Percentiles rank a stretch among this genome's conserved stretches.
phyloP scores from a whole-genome alignment of 2,888 invertebrate genomes.

The Hololepta plana region DNA sequence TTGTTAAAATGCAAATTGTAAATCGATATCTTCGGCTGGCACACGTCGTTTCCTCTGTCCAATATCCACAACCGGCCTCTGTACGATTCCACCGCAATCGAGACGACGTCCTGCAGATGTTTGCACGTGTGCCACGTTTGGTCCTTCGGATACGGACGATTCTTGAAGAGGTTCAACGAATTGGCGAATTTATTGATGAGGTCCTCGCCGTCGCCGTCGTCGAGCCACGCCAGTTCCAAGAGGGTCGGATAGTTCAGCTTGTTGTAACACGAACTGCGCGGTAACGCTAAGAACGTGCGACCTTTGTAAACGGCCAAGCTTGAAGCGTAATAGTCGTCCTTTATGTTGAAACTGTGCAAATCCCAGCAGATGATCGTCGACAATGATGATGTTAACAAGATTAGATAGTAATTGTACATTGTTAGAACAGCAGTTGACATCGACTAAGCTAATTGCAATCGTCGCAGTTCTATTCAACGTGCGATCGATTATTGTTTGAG shows the following conservation, averaged over 20 bases:
- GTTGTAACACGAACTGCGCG: slow-evolving; percentile 19
- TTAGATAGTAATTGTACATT: too few species aligned
- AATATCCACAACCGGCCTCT: slow-evolving; percentile 28
- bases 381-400: too few species aligned
- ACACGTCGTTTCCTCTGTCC: slow-evolving; percentile 23
- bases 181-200: too few species aligned
- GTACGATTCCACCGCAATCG: slow-evolving; percentile 22
- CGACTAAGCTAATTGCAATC: too few species aligned
- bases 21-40: slow-evolving; percentile 25
- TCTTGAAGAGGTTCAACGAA: slow-evolving; percentile 7
- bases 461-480: too few species aligned
- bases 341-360: slow-evolving; percentile 14
- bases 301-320: slow-evolving; percentile 25
- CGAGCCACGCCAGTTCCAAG: slow-evolving; percentile 25
- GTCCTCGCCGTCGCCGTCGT: slow-evolving; percentile 8
- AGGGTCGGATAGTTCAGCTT: slow-evolving; percentile 19
- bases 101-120: slow-evolving; percentile 23
- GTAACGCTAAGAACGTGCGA: slow-evolving; percentile 26
- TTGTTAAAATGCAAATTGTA: slow-evolving; percentile 23
- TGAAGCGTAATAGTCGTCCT: slow-evolving; percentile 18
- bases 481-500: too few species aligned
- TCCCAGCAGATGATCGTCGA: slow-evolving; percentile 13
- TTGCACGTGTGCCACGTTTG: slow-evolving; percentile 18
- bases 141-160: slow-evolving; percentile 10
- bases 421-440: too few species aligned